Evolutionary conservation across 1,140 invertebrate genomes (phyloP).

Genomic region (Triops longicaudatus): DNA sequence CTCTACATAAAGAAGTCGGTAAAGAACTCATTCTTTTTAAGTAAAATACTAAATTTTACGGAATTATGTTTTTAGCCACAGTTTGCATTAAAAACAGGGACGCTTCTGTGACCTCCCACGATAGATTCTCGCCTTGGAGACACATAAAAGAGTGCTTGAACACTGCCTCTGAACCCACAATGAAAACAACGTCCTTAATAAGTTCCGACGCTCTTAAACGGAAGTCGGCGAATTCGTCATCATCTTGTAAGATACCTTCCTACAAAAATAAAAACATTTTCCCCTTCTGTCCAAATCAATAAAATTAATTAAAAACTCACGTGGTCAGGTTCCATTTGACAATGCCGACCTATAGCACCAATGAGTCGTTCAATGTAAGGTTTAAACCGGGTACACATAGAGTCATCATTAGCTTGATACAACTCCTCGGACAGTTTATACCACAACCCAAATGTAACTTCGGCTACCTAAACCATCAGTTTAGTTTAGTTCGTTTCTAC

Average conservation of each 20-base stretch:
- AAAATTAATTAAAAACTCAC: constrained; percentile 44
- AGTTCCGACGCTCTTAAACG: constrained; percentile 80
- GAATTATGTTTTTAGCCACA: constrained; percentile 88
- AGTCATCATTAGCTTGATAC: constrained; percentile 75
- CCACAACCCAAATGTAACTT: constrained; percentile 96
- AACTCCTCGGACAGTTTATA: constrained; percentile 88
- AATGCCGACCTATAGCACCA: constrained; percentile 70
- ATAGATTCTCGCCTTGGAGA: constrained; percentile 52
- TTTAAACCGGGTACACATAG: constrained; percentile 67
- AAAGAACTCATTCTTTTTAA: constrained; percentile 18
- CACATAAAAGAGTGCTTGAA: constrained; percentile 83
- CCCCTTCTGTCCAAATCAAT: constrained; percentile 16
- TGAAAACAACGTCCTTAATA: constrained; percentile 95
- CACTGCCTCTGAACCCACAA: constrained; percentile 83
- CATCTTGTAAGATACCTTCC: constrained; percentile 79
- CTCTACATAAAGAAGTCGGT: constrained; percentile 55
- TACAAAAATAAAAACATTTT: constrained; percentile 37
- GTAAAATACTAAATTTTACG: constrained; percentile 57
- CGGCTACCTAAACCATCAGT: constrained; percentile 62
- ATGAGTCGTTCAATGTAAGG: constrained; percentile 86
- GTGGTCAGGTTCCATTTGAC: constrained; percentile 82
- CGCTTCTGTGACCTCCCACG: constrained; percentile 91
- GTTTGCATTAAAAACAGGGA: constrained; percentile 91
- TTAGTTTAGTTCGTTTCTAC: neutral
- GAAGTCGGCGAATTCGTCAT: constrained; percentile 81